Percentiles rank a stretch among this genome's conserved stretches.
Conservation (phyloP, 2,113 vertebrate genomes). For the Microtus montanus region DNA sequence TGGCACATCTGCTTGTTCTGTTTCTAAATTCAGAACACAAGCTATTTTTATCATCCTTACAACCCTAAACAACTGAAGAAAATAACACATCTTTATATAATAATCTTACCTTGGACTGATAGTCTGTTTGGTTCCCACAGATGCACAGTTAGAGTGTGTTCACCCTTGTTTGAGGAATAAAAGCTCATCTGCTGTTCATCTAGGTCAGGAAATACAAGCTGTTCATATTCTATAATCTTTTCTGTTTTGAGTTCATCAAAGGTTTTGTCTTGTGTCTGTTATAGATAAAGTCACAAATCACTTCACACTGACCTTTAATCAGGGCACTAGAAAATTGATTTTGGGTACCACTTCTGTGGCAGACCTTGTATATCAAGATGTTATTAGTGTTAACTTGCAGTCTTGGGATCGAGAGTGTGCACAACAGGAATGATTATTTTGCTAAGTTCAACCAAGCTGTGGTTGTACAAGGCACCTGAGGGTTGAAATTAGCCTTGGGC, state of each 20-base stretch:
- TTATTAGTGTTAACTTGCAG: constrained; percentile 11
- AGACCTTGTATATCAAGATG: not conserved
- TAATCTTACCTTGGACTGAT: constrained; percentile 23
- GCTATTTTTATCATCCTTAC: constrained; percentile 42
- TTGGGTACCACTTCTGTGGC: not conserved
- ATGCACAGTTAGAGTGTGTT: not conserved
- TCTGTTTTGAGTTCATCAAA: constrained; percentile 10
- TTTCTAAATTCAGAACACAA: constrained; percentile 61
- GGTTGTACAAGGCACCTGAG: not conserved
- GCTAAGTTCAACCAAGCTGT: not conserved
- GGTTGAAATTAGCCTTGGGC: constrained; percentile 21
- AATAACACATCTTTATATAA: constrained; percentile 18
- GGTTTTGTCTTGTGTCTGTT: constrained; percentile 20
- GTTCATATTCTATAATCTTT: not conserved
- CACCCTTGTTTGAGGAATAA: not conserved
- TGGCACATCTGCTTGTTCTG: constrained; percentile 49
- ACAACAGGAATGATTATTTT: constrained; percentile 26
- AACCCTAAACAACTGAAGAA: constrained; percentile 17
- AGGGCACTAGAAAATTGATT: constrained; percentile 34
- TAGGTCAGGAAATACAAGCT: constrained; percentile 29
- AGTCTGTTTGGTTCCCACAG: not conserved
- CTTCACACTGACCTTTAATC: constrained; percentile 20
- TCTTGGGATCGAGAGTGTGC: not conserved
- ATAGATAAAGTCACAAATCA: constrained; percentile 42
- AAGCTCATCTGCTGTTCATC: not conserved